Evolutionary conservation across 1,140 invertebrate species (phyloP).

Genomic region (Heterodera carotae): DNA sequence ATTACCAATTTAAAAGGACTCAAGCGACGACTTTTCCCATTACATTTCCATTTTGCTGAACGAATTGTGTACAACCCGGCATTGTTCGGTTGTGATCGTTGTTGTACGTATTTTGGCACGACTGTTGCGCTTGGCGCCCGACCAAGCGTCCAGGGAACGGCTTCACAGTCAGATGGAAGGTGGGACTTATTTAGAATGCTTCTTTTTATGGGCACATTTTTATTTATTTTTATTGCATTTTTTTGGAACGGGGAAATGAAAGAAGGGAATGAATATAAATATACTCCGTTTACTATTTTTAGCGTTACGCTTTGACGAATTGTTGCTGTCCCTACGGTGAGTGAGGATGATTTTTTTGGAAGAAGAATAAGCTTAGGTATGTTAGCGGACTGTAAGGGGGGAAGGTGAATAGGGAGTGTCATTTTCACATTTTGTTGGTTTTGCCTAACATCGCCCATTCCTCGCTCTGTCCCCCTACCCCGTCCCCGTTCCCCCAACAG

Average conservation of each 20-base stretch:
- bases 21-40: conserved; percentile 23
- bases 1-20: conserved; percentile 10
- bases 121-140: conserved; percentile 36
- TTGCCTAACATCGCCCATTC: too few species aligned
- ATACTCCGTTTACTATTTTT: neutral
- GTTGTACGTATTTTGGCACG: conserved; percentile 24
- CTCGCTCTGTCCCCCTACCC: too few species aligned
- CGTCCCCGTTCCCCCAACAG: too few species aligned
- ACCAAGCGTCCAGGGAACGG: conserved; percentile 14
- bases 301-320: conserved; percentile 8
- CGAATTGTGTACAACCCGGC: conserved; percentile 27
- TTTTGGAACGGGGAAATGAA: too few species aligned
- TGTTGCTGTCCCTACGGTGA: conserved; percentile 2
- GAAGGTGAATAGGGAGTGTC: neutral
- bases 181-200: conserved; percentile 8
- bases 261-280: conserved; percentile 3
- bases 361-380: neutral
- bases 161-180: conserved; percentile 38
- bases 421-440: too few species aligned
- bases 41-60: conserved; percentile 38
- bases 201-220: too few species aligned
- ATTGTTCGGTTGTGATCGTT: conserved; percentile 10
- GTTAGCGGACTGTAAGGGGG: neutral
- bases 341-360: neutral
- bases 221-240: too few species aligned